phyloP scores from a whole-genome alignment of 2,888 invertebrate species.

The Epistrophella euchroma region DNA sequence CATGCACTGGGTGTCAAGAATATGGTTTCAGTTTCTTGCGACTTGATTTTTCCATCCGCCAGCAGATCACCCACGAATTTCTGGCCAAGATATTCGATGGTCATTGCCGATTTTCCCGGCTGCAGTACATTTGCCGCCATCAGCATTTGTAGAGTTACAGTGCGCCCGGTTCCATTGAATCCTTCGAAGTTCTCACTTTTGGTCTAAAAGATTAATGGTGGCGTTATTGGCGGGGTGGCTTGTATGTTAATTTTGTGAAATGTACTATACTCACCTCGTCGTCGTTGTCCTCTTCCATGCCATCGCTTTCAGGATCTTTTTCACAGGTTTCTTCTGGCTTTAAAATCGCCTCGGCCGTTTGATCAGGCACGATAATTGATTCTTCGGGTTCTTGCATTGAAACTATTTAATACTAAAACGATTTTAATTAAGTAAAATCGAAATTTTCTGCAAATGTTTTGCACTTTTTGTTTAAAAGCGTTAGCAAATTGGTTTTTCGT shows the following conservation, averaged over 20 bases:
- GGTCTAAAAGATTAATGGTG: conserved; percentile 55
- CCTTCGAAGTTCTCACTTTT: conserved; percentile 83
- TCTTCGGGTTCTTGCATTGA: conserved; percentile 75
- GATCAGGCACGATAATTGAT: conserved; percentile 40
- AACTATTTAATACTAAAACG: background rate
- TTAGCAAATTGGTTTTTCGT: conserved; percentile 72
- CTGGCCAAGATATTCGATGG: conserved; percentile 96
- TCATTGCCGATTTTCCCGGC: conserved; percentile 93
- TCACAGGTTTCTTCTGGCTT: conserved; percentile 79
- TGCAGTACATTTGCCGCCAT: conserved; percentile 93
- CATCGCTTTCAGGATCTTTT: conserved; percentile 85
- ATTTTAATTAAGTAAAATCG: conserved; percentile 61
- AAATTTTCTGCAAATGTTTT: conserved; percentile 59
- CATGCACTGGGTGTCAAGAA: conserved; percentile 96
- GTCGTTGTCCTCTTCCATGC: conserved; percentile 86
- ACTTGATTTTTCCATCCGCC: conserved; percentile 94
- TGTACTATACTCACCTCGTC: conserved; percentile 83
- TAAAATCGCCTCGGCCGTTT: conserved; percentile 36
- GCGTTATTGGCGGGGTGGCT: conserved; percentile 47
- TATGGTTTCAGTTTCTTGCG: conserved; percentile 93
- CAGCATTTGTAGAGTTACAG: conserved; percentile 93
- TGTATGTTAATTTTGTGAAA: conserved; percentile 47
- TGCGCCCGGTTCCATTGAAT: conserved; percentile 85
- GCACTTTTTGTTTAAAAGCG: conserved; percentile 70
- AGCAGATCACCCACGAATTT: conserved; percentile 94